A percentile compares a stretch with the other conserved stretches of the same genome.
Conservation (phyloP, 2,888 invertebrate species). For the Lasiommata megera region DNA sequence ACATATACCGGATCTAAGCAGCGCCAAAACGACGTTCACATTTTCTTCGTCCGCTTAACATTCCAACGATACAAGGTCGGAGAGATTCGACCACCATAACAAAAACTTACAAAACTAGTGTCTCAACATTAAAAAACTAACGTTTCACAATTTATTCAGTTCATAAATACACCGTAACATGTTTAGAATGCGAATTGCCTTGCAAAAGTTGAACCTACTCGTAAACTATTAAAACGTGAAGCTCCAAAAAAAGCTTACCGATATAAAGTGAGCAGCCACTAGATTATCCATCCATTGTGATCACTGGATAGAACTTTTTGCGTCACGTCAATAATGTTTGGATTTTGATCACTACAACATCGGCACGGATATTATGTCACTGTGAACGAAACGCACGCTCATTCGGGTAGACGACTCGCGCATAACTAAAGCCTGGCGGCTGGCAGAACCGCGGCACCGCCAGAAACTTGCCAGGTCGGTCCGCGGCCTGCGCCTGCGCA, state of each 20-base stretch:
- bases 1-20: constrained; percentile 35
- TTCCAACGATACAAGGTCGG: constrained; percentile 42
- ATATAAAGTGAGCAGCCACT: constrained; percentile 44
- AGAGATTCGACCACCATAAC: constrained; percentile 36
- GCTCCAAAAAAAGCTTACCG: constrained; percentile 57
- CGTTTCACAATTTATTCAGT: constrained; percentile 54
- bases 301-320: constrained; percentile 44
- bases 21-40: constrained; percentile 41
- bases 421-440: constrained; percentile 48
- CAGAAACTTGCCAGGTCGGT: constrained; percentile 64
- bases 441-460: constrained; percentile 35
- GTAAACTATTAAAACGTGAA: constrained; percentile 46
- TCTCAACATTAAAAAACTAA: constrained; percentile 16
- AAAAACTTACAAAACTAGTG: constrained; percentile 25
- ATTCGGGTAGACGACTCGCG: constrained; percentile 52
- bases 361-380: constrained; percentile 58
- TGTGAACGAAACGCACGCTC: constrained; percentile 45
- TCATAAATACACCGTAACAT: constrained; percentile 56
- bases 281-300: constrained; percentile 56
- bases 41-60: constrained; percentile 37
- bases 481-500: constrained; percentile 58
- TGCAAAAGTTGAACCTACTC: constrained; percentile 54
- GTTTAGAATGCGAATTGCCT: constrained; percentile 63
- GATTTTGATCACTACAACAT: constrained; percentile 55
- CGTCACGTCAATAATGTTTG: constrained; percentile 51